Evolutionary conservation across 64 coral and sea anemone genomes (phyloP).

Genomic region (Pocillopora verrucosa): DNA sequence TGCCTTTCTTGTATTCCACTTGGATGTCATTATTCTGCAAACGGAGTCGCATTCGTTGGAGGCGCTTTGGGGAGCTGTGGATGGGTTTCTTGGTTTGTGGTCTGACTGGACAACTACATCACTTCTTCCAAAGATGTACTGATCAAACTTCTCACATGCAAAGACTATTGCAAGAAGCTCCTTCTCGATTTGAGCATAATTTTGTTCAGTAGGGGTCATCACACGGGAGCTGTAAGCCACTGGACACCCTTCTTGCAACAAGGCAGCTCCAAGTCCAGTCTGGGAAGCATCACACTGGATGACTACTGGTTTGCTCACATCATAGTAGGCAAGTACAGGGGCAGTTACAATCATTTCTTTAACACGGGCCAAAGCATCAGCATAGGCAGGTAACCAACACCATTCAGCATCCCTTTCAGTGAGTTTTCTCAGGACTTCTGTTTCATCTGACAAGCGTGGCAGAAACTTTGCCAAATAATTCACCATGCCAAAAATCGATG

Average conservation of each 20-base stretch:
- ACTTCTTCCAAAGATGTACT: slow-evolving; percentile 22
- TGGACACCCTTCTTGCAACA: slow-evolving; percentile 11
- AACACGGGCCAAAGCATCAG: slow-evolving; percentile 8
- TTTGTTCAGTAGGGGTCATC: slow-evolving; percentile 26
- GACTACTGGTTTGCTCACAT: neutral
- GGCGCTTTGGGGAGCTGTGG: slow-evolving; percentile 17
- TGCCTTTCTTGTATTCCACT: slow-evolving; percentile 23
- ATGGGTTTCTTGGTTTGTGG: slow-evolving; percentile 20
- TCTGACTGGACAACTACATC: slow-evolving; percentile 22
- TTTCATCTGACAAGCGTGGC: slow-evolving; percentile 10
- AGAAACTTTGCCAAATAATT: slow-evolving; percentile 14
- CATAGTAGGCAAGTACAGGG: slow-evolving; percentile 21
- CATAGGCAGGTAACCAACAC: slow-evolving; percentile 3
- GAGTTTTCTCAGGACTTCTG: slow-evolving; percentile 43
- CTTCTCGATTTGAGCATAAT: slow-evolving; percentile 18
- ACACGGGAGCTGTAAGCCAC: slow-evolving; percentile 28
- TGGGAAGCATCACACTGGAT: slow-evolving; percentile 16
- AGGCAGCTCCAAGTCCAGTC: neutral
- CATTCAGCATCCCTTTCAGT: slow-evolving; percentile 39
- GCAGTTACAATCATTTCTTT: slow-evolving; percentile 13
- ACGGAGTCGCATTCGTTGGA: neutral
- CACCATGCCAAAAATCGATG: neutral
- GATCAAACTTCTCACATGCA: slow-evolving; percentile 5
- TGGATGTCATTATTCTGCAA: slow-evolving; percentile 21
- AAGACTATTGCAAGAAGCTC: slow-evolving; percentile 9